A percentile compares a stretch with the other conserved stretches of the same genome.
Conservation (phyloP, 2,113 vertebrate genomes). For the Oryzias curvinotus region DNA sequence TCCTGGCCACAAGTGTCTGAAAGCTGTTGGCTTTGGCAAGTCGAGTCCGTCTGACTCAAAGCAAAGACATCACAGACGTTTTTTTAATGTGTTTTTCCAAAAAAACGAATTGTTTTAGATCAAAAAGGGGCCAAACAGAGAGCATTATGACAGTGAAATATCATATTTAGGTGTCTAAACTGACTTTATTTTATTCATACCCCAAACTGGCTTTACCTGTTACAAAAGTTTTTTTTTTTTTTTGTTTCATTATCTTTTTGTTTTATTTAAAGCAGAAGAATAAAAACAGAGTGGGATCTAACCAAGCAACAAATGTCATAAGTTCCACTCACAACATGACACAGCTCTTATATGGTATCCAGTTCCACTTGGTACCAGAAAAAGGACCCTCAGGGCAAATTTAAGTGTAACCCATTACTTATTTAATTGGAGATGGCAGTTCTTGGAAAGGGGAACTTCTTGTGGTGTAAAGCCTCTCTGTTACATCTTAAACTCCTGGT, state of each 20-base stretch:
- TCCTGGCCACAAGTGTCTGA: slow-evolving; percentile 46
- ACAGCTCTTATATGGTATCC: slow-evolving; percentile 37
- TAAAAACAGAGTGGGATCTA: slow-evolving; percentile 33
- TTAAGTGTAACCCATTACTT: slow-evolving; percentile 38
- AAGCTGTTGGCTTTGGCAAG: slow-evolving; percentile 38
- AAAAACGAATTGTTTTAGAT: slow-evolving; percentile 12
- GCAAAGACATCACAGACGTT: slow-evolving; percentile 47
- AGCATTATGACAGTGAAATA: neutral
- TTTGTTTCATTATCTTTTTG: slow-evolving; percentile 6
- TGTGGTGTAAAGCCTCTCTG: neutral
- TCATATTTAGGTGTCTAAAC: slow-evolving; percentile 19
- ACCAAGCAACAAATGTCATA: slow-evolving; percentile 45
- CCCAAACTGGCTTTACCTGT: slow-evolving; percentile 42
- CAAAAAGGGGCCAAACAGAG: slow-evolving; percentile 14
- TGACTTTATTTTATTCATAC: slow-evolving; percentile 15
- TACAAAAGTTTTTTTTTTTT: slow-evolving; percentile 30
- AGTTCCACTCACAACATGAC: slow-evolving; percentile 20
- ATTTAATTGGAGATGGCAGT: slow-evolving; percentile 49
- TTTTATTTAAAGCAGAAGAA: slow-evolving; percentile 45
- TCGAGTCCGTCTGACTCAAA: slow-evolving; percentile 42
- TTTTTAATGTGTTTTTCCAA: slow-evolving; percentile 11
- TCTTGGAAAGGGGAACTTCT: slow-evolving; percentile 37
- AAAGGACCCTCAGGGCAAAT: slow-evolving; percentile 25
- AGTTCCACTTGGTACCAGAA: slow-evolving; percentile 23
- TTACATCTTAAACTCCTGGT: neutral